phyloP scores from a whole-genome alignment of 2,797 vertebrate species.

The Crocodylus rhombifer region DNA sequence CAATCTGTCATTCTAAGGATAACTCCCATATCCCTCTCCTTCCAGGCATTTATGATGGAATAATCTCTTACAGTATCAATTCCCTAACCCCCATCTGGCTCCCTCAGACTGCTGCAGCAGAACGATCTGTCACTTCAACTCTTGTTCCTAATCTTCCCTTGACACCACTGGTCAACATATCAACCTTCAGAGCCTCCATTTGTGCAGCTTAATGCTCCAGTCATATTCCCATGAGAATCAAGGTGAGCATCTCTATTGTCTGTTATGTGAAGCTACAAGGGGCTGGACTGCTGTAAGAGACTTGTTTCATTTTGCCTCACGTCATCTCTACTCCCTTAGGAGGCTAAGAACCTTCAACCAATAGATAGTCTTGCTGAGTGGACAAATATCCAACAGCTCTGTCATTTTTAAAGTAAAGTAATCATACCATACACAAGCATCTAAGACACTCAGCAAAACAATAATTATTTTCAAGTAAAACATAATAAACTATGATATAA shows the following conservation, averaged over 20 bases:
- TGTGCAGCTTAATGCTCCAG: not conserved
- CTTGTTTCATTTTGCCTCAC: not conserved
- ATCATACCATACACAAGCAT: not conserved
- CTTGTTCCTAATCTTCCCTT: not conserved
- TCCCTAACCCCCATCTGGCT: not conserved
- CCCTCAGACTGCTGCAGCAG: not conserved
- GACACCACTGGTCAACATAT: not conserved
- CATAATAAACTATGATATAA: slow-evolving; percentile 1
- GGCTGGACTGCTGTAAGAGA: not conserved
- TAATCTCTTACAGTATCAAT: not conserved
- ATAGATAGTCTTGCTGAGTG: not conserved
- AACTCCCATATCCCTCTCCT: not conserved
- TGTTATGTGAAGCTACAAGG: not conserved
- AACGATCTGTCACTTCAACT: not conserved
- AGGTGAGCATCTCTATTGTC: not conserved
- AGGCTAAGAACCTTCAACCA: not conserved
- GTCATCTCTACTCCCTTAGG: not conserved
- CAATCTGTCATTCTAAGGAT: not conserved
- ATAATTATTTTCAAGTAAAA: not conserved
- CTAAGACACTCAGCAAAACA: not conserved
- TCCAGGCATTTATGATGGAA: not conserved
- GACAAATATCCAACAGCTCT: not conserved
- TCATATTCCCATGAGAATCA: not conserved
- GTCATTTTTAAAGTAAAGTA: not conserved
- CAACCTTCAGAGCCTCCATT: not conserved